phyloP scores from a whole-genome alignment of 2,888 invertebrate species.

The Rotaria socialis region DNA sequence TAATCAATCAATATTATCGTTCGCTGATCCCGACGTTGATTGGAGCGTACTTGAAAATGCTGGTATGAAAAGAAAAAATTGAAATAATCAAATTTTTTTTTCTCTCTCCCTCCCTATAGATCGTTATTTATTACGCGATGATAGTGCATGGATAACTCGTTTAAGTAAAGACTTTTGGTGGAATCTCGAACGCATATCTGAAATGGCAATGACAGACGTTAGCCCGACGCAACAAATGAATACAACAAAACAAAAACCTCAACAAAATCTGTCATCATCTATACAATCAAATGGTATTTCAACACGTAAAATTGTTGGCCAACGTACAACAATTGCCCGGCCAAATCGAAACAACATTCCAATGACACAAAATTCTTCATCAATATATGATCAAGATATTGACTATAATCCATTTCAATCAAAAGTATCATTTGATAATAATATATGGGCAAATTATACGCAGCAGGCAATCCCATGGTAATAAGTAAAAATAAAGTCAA shows the following conservation, averaged over 20 bases:
- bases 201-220: neutral
- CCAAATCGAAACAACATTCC: conserved; percentile 13
- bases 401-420: conserved; percentile 33
- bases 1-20: neutral
- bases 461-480: conserved; percentile 23
- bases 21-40: neutral
- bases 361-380: neutral
- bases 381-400: neutral
- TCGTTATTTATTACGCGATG: conserved; percentile 29
- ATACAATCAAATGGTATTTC: neutral
- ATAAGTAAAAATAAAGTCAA: neutral
- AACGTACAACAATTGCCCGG: conserved; percentile 1
- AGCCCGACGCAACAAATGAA: neutral
- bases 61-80: neutral
- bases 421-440: conserved; percentile 29
- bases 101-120: neutral
- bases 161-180: conserved; percentile 29
- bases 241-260: neutral
- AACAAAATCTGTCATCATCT: neutral
- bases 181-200: conserved; percentile 10
- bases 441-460: conserved; percentile 15
- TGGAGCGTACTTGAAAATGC: conserved; percentile 30
- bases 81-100: too few relatives aligned
- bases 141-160: conserved; percentile 33
- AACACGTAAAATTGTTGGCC: neutral